Conservation (phyloP, 2,888 invertebrate genomes). For the Ophioninae sp. region DNA sequence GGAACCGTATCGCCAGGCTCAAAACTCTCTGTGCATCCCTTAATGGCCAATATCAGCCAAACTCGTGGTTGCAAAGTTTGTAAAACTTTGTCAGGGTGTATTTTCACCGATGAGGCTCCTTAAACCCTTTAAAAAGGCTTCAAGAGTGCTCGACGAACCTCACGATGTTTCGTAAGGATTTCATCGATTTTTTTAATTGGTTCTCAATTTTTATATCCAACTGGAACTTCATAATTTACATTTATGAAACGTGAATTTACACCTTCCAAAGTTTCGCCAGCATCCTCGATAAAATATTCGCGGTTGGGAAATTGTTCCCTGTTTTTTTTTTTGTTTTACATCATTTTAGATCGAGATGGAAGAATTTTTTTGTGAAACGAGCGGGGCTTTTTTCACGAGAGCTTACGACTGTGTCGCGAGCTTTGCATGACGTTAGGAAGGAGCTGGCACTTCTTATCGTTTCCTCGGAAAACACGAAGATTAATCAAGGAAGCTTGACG, state of each 20-base stretch:
- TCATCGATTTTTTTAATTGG: neutral
- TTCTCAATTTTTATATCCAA: neutral
- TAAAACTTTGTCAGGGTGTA: too few relatives aligned
- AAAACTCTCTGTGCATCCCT: too few relatives aligned
- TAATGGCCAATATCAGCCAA: too few relatives aligned
- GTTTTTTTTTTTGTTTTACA: neutral
- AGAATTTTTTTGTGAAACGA: neutral
- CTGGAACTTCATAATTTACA: too few relatives aligned
- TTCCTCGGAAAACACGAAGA: slow-evolving; percentile 57
- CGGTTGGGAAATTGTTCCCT: neutral
- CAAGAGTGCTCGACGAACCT: too few relatives aligned
- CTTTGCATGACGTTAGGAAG: slow-evolving; percentile 1
- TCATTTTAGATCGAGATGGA: neutral
- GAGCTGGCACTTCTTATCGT: slow-evolving; percentile 37
- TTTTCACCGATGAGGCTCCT: too few relatives aligned
- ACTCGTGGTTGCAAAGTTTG: too few relatives aligned
- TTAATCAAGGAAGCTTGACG: slow-evolving; percentile 64
- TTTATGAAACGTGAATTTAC: too few relatives aligned
- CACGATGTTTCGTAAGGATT: too few relatives aligned
- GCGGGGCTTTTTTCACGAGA: neutral
- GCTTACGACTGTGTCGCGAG: neutral
- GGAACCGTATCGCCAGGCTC: too few relatives aligned
- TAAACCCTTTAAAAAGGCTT: too few relatives aligned
- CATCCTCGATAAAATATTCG: neutral
- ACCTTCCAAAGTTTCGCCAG: neutral